A percentile compares a stretch with the other conserved stretches of the same genome.
Evolutionary conservation across 2,113 vertebrate species (phyloP).

Genomic region (Cottus gobio): DNA sequence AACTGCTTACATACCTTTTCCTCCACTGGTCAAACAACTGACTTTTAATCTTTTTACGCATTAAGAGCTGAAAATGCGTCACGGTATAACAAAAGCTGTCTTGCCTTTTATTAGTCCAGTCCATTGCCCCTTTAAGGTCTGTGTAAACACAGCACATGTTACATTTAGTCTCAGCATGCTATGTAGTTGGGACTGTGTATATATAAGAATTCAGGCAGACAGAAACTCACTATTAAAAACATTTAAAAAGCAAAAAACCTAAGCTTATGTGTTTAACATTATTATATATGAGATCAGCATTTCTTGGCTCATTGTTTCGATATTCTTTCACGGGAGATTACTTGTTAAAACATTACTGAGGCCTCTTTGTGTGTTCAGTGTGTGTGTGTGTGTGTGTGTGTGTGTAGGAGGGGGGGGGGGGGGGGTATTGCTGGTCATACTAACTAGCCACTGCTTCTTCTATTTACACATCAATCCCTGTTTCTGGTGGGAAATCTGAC

Average conservation of each 20-base stretch:
- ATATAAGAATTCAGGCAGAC: no score
- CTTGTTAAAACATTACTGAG: background rate
- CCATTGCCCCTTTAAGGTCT: background rate
- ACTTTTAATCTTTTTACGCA: constrained; percentile 16
- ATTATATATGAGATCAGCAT: background rate
- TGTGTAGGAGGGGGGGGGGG: no score
- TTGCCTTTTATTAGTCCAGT: constrained; percentile 11
- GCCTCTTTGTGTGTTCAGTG: constrained; percentile 6
- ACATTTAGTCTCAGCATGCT: background rate
- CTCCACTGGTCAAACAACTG: background rate
- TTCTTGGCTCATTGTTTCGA: background rate
- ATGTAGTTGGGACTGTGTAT: background rate
- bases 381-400: no score
- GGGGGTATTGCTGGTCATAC: constrained; percentile 13
- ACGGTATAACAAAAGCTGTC: constrained; percentile 12
- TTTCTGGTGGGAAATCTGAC: constrained; percentile 18
- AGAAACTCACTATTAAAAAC: constrained; percentile 4
- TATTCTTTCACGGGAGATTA: background rate
- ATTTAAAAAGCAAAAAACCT: background rate
- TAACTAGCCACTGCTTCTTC: constrained; percentile 3
- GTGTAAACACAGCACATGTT: constrained; percentile 19
- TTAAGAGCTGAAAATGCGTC: constrained; percentile 26
- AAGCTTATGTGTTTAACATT: background rate
- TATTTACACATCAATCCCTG: constrained; percentile 21
- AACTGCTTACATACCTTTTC: background rate